These are phyloP conservation scores for Seira ritae DNA, from an alignment of 2,888 invertebrate species.

Conservation along the genomic window DNA sequence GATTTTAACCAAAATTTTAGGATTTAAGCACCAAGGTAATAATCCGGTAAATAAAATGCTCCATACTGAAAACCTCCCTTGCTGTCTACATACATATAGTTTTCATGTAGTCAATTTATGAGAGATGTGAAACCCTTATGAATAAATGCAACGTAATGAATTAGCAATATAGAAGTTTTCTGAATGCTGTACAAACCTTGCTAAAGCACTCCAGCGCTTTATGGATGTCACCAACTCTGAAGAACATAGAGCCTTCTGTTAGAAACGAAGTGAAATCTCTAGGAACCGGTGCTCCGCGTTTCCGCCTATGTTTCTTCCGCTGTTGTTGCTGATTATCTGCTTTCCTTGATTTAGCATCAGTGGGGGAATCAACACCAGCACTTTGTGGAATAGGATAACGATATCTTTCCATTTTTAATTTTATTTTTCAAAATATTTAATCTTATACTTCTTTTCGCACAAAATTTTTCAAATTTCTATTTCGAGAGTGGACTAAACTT, in stretches of 20 bases:
- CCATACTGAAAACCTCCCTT: too few relatives aligned
- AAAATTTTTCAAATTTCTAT: not conserved
- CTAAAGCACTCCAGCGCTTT: conserved; percentile 41
- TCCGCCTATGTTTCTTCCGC: conserved; percentile 24
- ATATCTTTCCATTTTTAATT: conserved; percentile 30
- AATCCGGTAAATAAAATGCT: too few relatives aligned
- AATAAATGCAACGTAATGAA: too few relatives aligned
- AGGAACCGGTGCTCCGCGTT: conserved; percentile 13
- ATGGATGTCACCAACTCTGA: conserved; percentile 40
- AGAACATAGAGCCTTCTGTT: conserved; percentile 44
- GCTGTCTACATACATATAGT: too few relatives aligned
- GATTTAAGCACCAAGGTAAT: too few relatives aligned
- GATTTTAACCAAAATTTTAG: too few relatives aligned
- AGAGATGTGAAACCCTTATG: too few relatives aligned
- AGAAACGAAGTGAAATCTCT: conserved; percentile 43
- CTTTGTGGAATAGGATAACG: not conserved
- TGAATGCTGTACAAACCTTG: conserved; percentile 33
- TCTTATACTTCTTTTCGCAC: not conserved
- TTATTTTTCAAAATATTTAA: conserved; percentile 20
- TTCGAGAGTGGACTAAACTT: not conserved
- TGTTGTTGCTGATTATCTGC: not conserved
- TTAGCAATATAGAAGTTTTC: too few relatives aligned
- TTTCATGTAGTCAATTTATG: too few relatives aligned
- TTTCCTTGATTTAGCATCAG: conserved; percentile 5
- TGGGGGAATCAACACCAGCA: not conserved